Evolutionary conservation across 2,888 invertebrate species (phyloP).

Genomic region (Teleiodes luculella): DNA sequence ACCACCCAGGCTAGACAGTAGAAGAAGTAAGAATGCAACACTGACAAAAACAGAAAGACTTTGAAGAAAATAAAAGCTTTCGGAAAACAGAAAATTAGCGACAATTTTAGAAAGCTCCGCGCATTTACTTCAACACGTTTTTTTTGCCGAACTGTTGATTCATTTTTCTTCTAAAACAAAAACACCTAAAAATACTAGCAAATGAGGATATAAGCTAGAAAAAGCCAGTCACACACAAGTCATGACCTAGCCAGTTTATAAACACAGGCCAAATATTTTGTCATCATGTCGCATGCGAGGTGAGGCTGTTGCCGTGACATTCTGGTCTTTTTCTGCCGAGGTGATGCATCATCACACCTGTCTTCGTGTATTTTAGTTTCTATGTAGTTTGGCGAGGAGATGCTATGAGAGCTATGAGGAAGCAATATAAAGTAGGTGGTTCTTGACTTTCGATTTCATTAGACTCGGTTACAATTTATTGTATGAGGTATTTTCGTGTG

Average conservation of each 20-base stretch:
- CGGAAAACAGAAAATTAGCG: too few relatives aligned
- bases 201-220: too few relatives aligned
- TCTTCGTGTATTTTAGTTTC: neutral
- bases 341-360: neutral
- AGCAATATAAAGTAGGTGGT: neutral
- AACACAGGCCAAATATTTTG: conserved; percentile 22
- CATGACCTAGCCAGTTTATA: conserved; percentile 17
- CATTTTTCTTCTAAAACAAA: too few relatives aligned
- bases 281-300: conserved; percentile 30
- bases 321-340: conserved; percentile 26
- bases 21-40: too few relatives aligned
- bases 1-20: too few relatives aligned
- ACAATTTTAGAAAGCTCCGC: too few relatives aligned
- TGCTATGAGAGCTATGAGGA: conserved; percentile 1
- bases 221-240: neutral
- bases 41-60: too few relatives aligned
- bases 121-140: too few relatives aligned
- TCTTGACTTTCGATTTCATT: neutral
- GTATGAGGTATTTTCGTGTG: neutral
- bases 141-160: too few relatives aligned
- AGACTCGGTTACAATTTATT: neutral
- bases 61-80: too few relatives aligned
- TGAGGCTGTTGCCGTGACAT: conserved; percentile 53
- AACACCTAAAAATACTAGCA: too few relatives aligned
- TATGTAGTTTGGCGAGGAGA: neutral